Evolutionary conservation across 2,797 vertebrate species (phyloP).

Genomic region (Microctenopoma lineatum): DNA sequence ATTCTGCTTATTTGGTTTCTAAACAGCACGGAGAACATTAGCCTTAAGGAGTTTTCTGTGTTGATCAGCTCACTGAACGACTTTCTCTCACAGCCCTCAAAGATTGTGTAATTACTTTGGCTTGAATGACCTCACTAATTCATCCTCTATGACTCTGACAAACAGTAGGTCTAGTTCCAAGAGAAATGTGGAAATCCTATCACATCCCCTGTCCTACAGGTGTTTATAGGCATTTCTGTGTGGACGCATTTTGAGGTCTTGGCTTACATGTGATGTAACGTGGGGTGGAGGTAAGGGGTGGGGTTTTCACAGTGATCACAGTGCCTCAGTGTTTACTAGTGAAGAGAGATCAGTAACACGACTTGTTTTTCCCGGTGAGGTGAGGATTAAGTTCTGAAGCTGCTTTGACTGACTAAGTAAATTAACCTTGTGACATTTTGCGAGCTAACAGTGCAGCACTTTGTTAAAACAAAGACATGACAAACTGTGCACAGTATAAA

Average conservation of each 20-base stretch:
- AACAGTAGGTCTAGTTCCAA: slow-evolving; percentile 49
- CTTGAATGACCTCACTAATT: slow-evolving; percentile 60
- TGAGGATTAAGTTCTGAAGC: slow-evolving; percentile 76
- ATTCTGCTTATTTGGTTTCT: slow-evolving; percentile 81
- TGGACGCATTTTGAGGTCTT: slow-evolving; percentile 38
- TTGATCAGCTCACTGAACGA: slow-evolving; percentile 75
- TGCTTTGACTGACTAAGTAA: slow-evolving; percentile 78
- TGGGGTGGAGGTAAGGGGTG: slow-evolving; percentile 46
- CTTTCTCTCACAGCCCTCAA: slow-evolving; percentile 79
- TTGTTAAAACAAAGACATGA: slow-evolving; percentile 58
- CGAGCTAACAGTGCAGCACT: slow-evolving; percentile 52
- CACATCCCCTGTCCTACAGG: slow-evolving; percentile 49
- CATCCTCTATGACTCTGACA: slow-evolving; percentile 48
- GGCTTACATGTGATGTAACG: slow-evolving; percentile 47
- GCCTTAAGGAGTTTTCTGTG: slow-evolving; percentile 78
- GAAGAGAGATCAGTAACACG: slow-evolving; percentile 56
- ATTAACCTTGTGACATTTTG: slow-evolving; percentile 78
- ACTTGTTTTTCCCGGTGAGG: slow-evolving; percentile 71
- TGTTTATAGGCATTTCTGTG: slow-evolving; percentile 47
- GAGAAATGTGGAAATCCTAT: slow-evolving; percentile 57
- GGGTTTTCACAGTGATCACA: slow-evolving; percentile 56
- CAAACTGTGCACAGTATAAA: slow-evolving; percentile 13
- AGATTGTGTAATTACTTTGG: slow-evolving; percentile 67
- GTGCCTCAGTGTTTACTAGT: slow-evolving; percentile 68
- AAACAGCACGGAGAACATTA: slow-evolving; percentile 82